A percentile compares a stretch with the other conserved stretches of the same genome.
Evolutionary conservation across 2,797 vertebrate genomes (phyloP).

Genomic region (Helarctos malayanus): DNA sequence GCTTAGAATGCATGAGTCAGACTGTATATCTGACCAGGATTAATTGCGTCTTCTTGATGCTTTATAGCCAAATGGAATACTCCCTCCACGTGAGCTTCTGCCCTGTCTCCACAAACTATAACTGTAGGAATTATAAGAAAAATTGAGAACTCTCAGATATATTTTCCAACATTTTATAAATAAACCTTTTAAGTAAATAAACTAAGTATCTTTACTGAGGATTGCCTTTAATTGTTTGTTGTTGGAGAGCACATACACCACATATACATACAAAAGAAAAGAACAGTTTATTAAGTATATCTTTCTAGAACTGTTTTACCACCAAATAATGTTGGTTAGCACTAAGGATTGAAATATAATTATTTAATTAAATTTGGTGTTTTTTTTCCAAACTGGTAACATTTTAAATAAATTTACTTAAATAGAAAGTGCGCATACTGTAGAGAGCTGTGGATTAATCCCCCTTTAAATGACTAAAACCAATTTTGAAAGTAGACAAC

Average conservation of each 20-base stretch:
- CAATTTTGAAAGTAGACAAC: background rate
- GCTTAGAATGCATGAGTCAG: slow-evolving; percentile 65
- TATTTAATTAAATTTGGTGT: background rate
- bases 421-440: background rate
- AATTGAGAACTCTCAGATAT: background rate
- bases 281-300: background rate
- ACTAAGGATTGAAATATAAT: background rate
- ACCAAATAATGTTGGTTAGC: background rate
- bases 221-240: slow-evolving; percentile 15
- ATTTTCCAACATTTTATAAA: slow-evolving; percentile 1
- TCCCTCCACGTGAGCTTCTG: slow-evolving; percentile 55
- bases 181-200: background rate
- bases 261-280: background rate
- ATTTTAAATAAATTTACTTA: slow-evolving; percentile 21
- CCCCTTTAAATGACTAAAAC: background rate
- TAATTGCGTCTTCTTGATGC: slow-evolving; percentile 60
- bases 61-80: slow-evolving; percentile 73
- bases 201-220: background rate
- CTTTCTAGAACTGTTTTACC: background rate
- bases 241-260: background rate
- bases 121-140: slow-evolving; percentile 76
- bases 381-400: background rate
- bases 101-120: background rate
- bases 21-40: slow-evolving; percentile 66
- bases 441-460: background rate